Evolutionary conservation across 2,797 vertebrate species (phyloP).

Genomic region (Glossophaga mutica): DNA sequence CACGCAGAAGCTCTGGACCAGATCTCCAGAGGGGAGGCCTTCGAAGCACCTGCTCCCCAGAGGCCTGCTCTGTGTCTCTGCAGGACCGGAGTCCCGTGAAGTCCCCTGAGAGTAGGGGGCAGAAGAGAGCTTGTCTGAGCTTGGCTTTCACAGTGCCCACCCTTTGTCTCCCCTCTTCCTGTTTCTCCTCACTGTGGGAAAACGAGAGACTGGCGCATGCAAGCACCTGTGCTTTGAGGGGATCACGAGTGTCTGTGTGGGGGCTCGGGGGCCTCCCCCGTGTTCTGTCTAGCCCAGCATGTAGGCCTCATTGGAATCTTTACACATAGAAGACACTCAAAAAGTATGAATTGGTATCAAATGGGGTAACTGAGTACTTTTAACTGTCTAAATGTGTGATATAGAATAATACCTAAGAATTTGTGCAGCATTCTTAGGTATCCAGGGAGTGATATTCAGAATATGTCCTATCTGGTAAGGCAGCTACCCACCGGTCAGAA

Average conservation of each 20-base stretch:
- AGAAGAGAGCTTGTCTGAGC: not conserved
- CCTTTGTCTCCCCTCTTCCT: not conserved
- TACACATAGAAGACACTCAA: not conserved
- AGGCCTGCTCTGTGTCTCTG: not conserved
- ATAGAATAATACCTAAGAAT: not conserved
- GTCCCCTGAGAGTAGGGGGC: not conserved
- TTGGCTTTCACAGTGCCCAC: not conserved
- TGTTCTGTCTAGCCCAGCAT: not conserved
- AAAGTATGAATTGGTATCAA: not conserved
- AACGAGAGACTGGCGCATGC: not conserved
- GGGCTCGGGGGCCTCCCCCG: not conserved
- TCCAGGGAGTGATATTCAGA: not conserved
- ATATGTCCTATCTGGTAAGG: not conserved
- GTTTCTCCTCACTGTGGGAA: not conserved
- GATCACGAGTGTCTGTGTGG: not conserved
- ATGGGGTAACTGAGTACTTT: not conserved
- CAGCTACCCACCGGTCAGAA: not conserved
- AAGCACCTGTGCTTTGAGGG: not conserved
- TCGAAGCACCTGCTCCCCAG: not conserved
- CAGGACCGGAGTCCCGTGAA: not conserved
- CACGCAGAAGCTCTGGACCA: not conserved
- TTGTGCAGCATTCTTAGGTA: not conserved
- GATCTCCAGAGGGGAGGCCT: not conserved
- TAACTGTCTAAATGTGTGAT: not conserved
- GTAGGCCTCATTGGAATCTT: not conserved